Base-by-base conservation (phyloP, 1,140 invertebrate genomes). In the Helicoverpa armigera region DNA sequence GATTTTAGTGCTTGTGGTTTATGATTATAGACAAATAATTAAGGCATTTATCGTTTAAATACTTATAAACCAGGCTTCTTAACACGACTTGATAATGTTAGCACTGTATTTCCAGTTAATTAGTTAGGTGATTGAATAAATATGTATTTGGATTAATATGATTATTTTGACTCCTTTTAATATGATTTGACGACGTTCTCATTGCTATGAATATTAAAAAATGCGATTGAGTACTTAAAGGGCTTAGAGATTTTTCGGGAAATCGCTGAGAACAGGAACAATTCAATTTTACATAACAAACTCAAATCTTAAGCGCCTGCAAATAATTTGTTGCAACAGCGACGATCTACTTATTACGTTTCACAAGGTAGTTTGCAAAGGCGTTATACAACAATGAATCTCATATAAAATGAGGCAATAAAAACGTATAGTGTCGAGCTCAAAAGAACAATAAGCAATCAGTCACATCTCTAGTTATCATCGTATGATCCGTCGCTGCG, bases 1-100 rank as follows among this genome's bases (percentile, higher is more conserved):
- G 92, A 93, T 94, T 94, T 58, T 79, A 29, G 35, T 43, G 7
- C 81, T 43, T 82, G 78, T 74, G 23, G 58, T 56, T 76, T 78
- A 60, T 54, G 79, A 53, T 72, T 72, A 54, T 72, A 31, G 12
- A 31, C 13, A 31, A 72, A 31, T 72, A 54, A 53, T 72, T 65
- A 48, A 65, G n/a, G n/a, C 12, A 54, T 53, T 53, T 61, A 12
- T 13, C 23, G 18, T 29, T 29, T 13, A n/a, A 3, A 51, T 7
- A 12, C 58, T 31, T 18, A n/a, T n/a, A 58, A 58, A 7, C 18
- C 4, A 1, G 2, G 54, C 23, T 23, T 2, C 5, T 56, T 56
- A 1, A 16, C n/a, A 16, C n/a, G n/a, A n/a, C n/a, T n/a, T n/a
- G n/a, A n/a, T n/a, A n/a, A n/a, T n/a, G n/a, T n/a, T n/a, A n/a